Conservation (phyloP, 1,140 invertebrate species). For the Drosophila sp. region DNA sequence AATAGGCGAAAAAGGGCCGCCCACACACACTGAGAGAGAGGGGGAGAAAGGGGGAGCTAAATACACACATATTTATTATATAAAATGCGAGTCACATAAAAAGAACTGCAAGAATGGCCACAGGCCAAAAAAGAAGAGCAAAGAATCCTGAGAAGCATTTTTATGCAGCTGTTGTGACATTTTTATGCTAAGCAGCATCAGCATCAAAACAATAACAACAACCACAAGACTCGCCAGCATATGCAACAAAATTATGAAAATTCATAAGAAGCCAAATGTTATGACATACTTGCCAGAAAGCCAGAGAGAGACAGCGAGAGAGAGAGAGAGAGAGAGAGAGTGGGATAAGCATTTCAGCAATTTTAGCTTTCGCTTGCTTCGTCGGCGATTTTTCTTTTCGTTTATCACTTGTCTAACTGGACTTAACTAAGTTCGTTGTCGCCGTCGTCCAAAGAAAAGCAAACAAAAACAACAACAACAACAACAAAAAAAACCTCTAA, state of each 20-base stretch:
- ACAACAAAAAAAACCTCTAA: neutral
- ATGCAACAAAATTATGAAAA: conserved; percentile 74
- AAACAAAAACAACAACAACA: neutral
- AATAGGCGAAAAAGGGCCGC: conserved; percentile 73
- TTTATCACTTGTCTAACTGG: conserved; percentile 72
- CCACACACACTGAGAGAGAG: conserved; percentile 5
- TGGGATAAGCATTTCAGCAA: conserved; percentile 40
- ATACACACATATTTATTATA: conserved; percentile 36
- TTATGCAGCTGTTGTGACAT: conserved; percentile 78
- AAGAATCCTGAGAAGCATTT: conserved; percentile 60
- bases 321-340: conserved; percentile 14
- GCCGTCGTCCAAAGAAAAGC: neutral
- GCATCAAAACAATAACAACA: neutral
- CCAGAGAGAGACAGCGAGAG: neutral
- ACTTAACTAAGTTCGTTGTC: conserved; percentile 64
- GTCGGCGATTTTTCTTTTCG: conserved; percentile 23
- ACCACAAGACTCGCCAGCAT: neutral
- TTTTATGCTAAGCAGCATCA: conserved; percentile 73
- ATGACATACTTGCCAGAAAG: conserved; percentile 62
- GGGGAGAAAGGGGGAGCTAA: neutral
- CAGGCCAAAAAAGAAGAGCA: conserved; percentile 9
- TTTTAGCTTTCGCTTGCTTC: conserved; percentile 40
- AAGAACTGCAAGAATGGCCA: conserved; percentile 31
- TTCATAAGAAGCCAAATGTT: conserved; percentile 79
- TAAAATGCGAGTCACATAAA: conserved; percentile 65